Evolutionary conservation across 1,140 invertebrate species (phyloP).

Genomic region (Marisa cornuarietis): DNA sequence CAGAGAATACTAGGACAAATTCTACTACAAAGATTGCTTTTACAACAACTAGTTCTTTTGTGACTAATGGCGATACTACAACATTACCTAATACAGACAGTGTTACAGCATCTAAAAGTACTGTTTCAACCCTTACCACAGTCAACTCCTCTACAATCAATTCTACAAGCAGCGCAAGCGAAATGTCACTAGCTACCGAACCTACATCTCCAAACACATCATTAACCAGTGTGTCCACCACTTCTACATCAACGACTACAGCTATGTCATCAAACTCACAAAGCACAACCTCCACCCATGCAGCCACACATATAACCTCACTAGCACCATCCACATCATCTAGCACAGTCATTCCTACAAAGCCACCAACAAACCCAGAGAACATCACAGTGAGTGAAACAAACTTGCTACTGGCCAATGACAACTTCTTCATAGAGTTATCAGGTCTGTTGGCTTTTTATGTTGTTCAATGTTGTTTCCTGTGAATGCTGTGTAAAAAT

Average conservation of each 20-base stretch:
- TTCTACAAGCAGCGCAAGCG: background rate
- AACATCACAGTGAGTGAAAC: slow-evolving; percentile 11
- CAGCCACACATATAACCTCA: background rate
- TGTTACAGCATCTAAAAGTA: background rate
- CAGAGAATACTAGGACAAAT: too few relatives aligned
- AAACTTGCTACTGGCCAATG: slow-evolving; percentile 12
- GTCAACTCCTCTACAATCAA: background rate
- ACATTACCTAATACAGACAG: too few relatives aligned
- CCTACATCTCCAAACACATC: background rate
- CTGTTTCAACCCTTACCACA: background rate
- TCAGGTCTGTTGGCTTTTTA: background rate
- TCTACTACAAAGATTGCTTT: too few relatives aligned
- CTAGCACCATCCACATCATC: background rate
- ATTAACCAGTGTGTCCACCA: too few relatives aligned
- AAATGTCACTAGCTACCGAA: background rate
- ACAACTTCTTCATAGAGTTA: slow-evolving; percentile 10
- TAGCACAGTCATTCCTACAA: background rate
- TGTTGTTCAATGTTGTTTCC: background rate
- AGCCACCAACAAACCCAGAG: background rate
- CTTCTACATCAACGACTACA: background rate
- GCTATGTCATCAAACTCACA: background rate
- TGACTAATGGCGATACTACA: too few relatives aligned
- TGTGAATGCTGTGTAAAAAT: background rate
- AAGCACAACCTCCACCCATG: background rate
- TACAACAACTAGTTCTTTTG: too few relatives aligned